Evolutionary conservation across 2,888 invertebrate species (phyloP).

Genomic region (Tetranychus truncatus): DNA sequence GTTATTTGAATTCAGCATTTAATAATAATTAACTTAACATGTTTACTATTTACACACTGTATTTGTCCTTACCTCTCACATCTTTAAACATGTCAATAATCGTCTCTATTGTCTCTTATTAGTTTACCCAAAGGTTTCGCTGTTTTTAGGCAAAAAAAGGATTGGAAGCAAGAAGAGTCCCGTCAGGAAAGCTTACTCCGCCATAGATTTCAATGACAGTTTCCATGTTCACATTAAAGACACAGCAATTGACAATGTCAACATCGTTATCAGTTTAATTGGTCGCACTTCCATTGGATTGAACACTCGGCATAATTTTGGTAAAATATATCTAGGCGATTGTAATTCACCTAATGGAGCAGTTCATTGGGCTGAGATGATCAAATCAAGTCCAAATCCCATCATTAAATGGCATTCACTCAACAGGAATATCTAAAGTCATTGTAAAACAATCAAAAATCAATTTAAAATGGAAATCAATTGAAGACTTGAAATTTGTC

Average conservation of each 20-base stretch:
- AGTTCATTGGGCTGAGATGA: slow-evolving; percentile 26
- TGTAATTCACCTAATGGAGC: slow-evolving; percentile 23
- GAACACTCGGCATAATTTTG: slow-evolving; percentile 23
- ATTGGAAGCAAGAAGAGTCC: slow-evolving; percentile 31
- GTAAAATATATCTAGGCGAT: slow-evolving; percentile 26
- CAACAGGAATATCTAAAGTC: background rate
- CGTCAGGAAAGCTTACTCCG: slow-evolving; percentile 27
- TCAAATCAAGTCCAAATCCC: background rate
- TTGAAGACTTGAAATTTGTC: no score
- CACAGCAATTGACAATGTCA: slow-evolving; percentile 23
- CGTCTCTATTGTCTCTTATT: background rate
- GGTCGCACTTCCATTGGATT: slow-evolving; percentile 23
- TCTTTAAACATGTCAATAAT: background rate
- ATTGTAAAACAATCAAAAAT: background rate
- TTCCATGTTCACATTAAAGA: slow-evolving; percentile 30
- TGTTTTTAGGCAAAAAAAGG: slow-evolving; percentile 30
- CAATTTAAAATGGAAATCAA: no score
- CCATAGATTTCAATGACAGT: slow-evolving; percentile 31
- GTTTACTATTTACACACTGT: no score
- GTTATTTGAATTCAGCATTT: background rate
- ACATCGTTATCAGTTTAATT: slow-evolving; percentile 24
- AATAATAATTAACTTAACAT: no score
- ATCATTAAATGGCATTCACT: slow-evolving; percentile 17
- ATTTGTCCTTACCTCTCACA: no score
- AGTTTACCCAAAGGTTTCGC: slow-evolving; percentile 30